Conservation (phyloP, 2,113 vertebrate genomes). For the Ptilorrhoa leucosticta region DNA sequence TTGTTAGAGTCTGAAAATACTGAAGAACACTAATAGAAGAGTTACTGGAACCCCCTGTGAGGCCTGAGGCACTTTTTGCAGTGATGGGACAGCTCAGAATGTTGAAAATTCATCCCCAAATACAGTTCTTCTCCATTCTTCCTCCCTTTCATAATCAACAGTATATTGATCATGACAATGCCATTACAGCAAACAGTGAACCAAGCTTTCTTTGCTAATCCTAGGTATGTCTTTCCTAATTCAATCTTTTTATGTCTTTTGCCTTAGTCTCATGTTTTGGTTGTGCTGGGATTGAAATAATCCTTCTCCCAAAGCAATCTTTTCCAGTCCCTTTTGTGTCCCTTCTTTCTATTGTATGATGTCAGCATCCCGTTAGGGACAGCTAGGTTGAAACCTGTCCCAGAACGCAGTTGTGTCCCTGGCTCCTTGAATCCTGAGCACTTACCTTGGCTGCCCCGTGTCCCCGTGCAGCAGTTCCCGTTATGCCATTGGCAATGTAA, state of each 20-base stretch:
- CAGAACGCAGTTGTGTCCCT: background rate
- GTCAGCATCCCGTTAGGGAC: background rate
- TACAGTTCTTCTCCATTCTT: background rate
- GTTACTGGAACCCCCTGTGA: background rate
- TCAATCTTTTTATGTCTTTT: background rate
- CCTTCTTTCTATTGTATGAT: background rate
- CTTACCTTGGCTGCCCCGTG: slow-evolving; percentile 52
- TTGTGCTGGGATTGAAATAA: background rate
- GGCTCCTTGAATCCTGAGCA: background rate
- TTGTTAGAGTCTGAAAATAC: background rate
- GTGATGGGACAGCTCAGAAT: background rate
- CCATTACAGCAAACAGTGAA: background rate
- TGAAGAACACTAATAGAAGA: background rate
- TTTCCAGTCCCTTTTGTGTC: background rate
- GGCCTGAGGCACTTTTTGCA: background rate
- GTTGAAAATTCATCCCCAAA: background rate
- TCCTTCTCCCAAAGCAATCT: background rate
- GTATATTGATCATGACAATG: background rate
- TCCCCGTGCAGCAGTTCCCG: background rate
- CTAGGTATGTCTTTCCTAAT: background rate
- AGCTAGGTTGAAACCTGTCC: background rate
- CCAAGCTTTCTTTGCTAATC: background rate
- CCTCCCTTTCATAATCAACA: background rate
- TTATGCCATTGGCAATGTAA: background rate
- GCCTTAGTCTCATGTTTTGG: background rate